Percentiles rank a stretch among this genome's conserved stretches.
Evolutionary conservation across 2,888 invertebrate species (phyloP).

Genomic region (Saturnia pavonia): DNA sequence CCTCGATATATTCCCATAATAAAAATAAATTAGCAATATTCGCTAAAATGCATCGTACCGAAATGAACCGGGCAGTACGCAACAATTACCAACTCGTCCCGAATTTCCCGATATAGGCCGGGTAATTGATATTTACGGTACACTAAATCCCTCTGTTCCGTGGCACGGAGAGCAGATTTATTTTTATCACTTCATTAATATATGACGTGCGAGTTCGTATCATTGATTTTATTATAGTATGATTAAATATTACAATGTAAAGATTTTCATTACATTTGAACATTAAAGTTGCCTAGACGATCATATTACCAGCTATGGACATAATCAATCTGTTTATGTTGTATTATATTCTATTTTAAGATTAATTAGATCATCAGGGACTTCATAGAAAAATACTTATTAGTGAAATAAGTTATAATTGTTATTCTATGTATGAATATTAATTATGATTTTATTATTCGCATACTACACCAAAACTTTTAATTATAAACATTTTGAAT

Average conservation of each 20-base stretch:
- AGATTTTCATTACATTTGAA: not conserved
- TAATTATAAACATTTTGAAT: too few species aligned
- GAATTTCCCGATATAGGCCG: conserved; percentile 61
- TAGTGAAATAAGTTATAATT: not conserved
- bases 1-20: conserved; percentile 58
- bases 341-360: too few species aligned
- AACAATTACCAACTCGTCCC: conserved; percentile 62
- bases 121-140: conserved; percentile 77
- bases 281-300: not conserved
- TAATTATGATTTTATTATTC: too few species aligned
- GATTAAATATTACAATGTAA: conserved; percentile 6
- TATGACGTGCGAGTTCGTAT: conserved; percentile 28
- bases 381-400: not conserved
- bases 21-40: conserved; percentile 76
- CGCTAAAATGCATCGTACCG: conserved; percentile 56
- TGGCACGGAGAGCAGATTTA: conserved; percentile 46
- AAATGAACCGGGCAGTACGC: conserved; percentile 41
- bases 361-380: too few species aligned
- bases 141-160: conserved; percentile 58
- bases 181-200: conserved; percentile 55
- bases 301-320: too few species aligned
- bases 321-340: too few species aligned
- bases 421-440: too few species aligned
- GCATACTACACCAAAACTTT: too few species aligned
- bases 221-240: conserved; percentile 18